Conservation (phyloP, 2,797 vertebrate species). For the Lithobates pipiens region DNA sequence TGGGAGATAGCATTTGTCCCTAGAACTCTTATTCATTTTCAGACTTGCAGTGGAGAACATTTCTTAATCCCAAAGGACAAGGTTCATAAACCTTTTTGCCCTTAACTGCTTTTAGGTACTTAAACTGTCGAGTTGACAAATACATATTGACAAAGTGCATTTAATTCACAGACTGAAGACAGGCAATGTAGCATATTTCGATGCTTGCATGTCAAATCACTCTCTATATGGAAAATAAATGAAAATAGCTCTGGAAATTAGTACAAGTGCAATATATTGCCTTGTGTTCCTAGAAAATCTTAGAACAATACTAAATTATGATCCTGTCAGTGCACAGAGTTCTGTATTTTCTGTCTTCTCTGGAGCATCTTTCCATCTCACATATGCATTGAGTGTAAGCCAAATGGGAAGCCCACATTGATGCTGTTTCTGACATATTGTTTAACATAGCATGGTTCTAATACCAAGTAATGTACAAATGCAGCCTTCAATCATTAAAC, state of each 20-base stretch:
- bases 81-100: conserved; percentile 64
- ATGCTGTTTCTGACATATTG: conserved; percentile 12
- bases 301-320: background rate
- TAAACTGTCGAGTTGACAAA: conserved; percentile 69
- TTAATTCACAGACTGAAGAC: conserved; percentile 69
- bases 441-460: conserved; percentile 14
- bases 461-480: conserved; percentile 13
- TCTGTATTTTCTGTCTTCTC: background rate
- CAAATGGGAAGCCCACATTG: background rate
- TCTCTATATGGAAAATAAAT: conserved; percentile 29
- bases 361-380: background rate
- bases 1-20: conserved; percentile 34
- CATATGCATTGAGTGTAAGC: background rate
- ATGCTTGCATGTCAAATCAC: conserved; percentile 24
- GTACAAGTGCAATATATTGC: background rate
- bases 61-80: conserved; percentile 36
- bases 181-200: conserved; percentile 44
- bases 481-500: background rate
- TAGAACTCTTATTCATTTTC: conserved; percentile 35
- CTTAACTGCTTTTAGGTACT: conserved; percentile 70
- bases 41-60: conserved; percentile 38
- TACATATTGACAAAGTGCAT: conserved; percentile 69
- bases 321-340: background rate
- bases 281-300: background rate
- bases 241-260: conserved; percentile 9